These are phyloP conservation scores for Leucopsar rothschildi DNA, from an alignment of 2,113 vertebrate genomes.

Conservation along the genomic window DNA sequence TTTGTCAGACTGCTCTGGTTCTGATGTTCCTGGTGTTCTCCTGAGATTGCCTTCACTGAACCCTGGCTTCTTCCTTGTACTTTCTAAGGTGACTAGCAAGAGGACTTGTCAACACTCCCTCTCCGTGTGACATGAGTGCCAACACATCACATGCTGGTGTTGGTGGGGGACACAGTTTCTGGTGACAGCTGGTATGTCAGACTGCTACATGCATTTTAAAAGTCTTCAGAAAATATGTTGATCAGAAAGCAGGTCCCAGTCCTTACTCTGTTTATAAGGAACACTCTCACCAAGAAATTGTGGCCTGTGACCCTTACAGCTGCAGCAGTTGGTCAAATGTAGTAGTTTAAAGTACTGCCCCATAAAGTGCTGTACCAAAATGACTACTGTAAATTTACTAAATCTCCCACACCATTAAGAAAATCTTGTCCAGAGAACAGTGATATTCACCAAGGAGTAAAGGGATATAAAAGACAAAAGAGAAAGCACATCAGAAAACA, in stretches of 20 bases:
- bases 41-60: background rate
- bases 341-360: background rate
- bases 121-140: background rate
- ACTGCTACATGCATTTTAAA: constrained; percentile 23
- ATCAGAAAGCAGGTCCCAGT: constrained; percentile 2
- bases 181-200: constrained; percentile 53
- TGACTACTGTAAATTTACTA: background rate
- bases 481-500: background rate
- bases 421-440: background rate
- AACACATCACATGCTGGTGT: background rate
- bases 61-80: background rate
- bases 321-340: background rate
- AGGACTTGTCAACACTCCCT: constrained; percentile 38
- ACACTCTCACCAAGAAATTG: background rate
- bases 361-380: background rate
- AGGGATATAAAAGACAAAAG: background rate
- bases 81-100: constrained; percentile 16
- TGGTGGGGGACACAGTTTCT: background rate
- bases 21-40: background rate
- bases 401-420: background rate
- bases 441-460: background rate
- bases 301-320: background rate
- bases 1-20: background rate
- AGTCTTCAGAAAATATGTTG: constrained; percentile 15
- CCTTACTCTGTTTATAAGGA: background rate